A percentile compares a stretch with the other conserved stretches of the same genome.
These are phyloP conservation scores for Elgaria multicarinata DNA, from an alignment of 2,113 vertebrate species.

Conservation along the genomic window DNA sequence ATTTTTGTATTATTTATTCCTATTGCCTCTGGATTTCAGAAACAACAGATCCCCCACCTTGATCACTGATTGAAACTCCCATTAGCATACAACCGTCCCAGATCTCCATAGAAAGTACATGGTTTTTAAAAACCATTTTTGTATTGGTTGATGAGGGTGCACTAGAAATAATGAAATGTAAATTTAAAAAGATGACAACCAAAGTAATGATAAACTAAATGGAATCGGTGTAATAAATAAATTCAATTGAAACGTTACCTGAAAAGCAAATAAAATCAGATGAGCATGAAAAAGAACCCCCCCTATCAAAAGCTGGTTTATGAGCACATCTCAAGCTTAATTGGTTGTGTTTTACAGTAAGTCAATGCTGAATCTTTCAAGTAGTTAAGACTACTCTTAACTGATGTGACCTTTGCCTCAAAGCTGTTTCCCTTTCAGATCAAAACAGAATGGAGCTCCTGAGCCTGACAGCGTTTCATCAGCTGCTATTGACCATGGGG, in stretches of 20 bases:
- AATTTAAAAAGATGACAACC: neutral
- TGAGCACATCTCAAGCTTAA: neutral
- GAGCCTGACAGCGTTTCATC: neutral
- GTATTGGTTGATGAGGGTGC: neutral
- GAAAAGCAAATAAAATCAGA: neutral
- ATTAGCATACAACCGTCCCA: neutral
- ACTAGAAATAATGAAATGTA: neutral
- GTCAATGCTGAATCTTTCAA: neutral
- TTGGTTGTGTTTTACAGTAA: neutral
- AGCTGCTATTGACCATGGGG: rapidly evolving
- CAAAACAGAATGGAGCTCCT: neutral
- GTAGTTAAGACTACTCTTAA: neutral
- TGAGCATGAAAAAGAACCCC: neutral
- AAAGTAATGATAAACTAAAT: neutral
- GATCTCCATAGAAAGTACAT: neutral
- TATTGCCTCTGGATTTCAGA: neutral
- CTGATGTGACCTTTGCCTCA: neutral
- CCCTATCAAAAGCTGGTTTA: neutral
- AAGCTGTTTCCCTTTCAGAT: neutral
- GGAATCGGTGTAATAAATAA: neutral
- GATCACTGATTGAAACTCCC: neutral
- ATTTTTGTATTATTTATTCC: neutral
- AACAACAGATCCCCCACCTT: neutral
- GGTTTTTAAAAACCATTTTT: neutral
- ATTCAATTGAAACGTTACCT: neutral